Evolutionary conservation across 2,797 vertebrate species (phyloP).

Genomic region (Phalanger gymnotis): DNA sequence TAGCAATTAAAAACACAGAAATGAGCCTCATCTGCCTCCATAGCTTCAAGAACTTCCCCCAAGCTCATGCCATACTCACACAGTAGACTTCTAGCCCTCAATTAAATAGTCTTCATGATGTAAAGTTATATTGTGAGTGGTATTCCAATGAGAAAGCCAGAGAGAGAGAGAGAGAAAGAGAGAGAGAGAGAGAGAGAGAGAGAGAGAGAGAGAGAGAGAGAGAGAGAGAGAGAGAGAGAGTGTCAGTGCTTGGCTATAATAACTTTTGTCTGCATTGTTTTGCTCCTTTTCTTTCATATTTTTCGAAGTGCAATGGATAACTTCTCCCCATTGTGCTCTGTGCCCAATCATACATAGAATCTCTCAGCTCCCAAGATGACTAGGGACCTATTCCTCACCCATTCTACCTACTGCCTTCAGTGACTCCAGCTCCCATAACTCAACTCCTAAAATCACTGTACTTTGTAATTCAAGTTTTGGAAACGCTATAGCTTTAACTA

Average conservation of each 20-base stretch:
- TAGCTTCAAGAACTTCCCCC: neutral
- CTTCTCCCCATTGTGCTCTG: neutral
- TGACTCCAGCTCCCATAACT: neutral
- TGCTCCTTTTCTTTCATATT: neutral
- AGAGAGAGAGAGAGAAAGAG: neutral
- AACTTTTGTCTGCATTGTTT: neutral
- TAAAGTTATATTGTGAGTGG: neutral
- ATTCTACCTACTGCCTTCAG: neutral
- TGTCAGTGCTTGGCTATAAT: neutral
- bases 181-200: neutral
- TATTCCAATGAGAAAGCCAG: neutral
- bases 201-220: too few species aligned
- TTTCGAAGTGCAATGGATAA: neutral
- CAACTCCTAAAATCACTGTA: neutral
- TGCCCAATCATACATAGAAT: neutral
- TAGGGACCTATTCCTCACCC: neutral
- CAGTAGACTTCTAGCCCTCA: neutral
- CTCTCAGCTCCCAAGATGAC: neutral
- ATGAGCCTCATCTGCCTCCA: neutral
- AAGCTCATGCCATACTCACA: neutral
- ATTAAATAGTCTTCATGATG: neutral
- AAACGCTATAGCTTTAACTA: neutral
- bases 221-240: too few species aligned
- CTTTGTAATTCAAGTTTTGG: neutral
- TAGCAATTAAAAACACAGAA: neutral